These are phyloP conservation scores for Subacronicta megacephala DNA, from an alignment of 2,888 invertebrate genomes.

Conservation along the genomic window DNA sequence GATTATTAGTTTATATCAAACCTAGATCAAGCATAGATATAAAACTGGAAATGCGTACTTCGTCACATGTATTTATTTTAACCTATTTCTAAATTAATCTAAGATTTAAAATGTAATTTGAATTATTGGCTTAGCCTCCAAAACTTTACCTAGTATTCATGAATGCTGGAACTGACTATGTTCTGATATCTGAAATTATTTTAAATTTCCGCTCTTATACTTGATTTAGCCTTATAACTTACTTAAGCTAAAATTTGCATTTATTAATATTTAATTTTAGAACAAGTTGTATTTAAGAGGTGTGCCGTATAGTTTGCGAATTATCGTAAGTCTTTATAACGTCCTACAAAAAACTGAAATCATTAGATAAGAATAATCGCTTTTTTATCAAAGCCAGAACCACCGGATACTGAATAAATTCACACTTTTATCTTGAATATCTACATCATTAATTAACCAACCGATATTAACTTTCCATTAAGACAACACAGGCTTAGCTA, in stretches of 20 bases:
- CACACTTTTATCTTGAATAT: not conserved
- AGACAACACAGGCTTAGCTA: conserved; percentile 42
- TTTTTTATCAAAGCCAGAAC: too few relatives aligned
- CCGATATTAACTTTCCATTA: conserved; percentile 19
- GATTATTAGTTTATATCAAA: conserved; percentile 18
- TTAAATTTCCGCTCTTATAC: conserved; percentile 10
- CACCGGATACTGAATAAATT: too few relatives aligned
- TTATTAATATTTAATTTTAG: too few relatives aligned
- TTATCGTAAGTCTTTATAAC: too few relatives aligned
- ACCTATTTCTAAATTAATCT: conserved; percentile 22
- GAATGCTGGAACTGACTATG: conserved; percentile 5
- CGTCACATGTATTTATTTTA: conserved; percentile 16
- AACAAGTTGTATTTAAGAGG: too few relatives aligned
- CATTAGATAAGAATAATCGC: too few relatives aligned
- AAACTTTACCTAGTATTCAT: too few relatives aligned
- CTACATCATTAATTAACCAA: conserved; percentile 15
- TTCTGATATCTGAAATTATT: conserved; percentile 12
- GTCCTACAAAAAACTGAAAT: too few relatives aligned
- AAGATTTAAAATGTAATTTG: conserved; percentile 21
- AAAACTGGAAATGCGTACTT: conserved; percentile 19
- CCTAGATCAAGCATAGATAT: conserved; percentile 34
- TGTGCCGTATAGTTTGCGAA: too few relatives aligned
- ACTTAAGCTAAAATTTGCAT: too few relatives aligned
- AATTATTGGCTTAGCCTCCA: conserved; percentile 13
- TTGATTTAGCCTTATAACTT: too few relatives aligned